Base-by-base conservation (phyloP, 2,113 vertebrate genomes). In the Centropus bengalensis region DNA sequence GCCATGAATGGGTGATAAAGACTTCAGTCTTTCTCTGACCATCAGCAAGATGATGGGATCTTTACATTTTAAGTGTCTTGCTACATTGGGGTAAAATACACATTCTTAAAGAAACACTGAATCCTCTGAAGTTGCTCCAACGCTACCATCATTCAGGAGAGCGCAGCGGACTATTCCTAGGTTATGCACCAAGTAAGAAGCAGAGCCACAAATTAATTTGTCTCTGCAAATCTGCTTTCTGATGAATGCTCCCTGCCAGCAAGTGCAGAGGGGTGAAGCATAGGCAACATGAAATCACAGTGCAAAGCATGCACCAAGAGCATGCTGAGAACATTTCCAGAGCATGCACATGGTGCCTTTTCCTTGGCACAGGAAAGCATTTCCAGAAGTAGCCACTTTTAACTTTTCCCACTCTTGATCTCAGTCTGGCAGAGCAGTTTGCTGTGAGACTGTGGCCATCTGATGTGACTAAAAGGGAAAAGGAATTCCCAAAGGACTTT, bases 401-500 rank as follows among this genome's bases (percentile, higher is more conserved):
- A 30, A 47, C 32, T 24, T 56, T 23, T 15, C 38, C 69, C 59
- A 4, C 19, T 21, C 84, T 69, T 69, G 59, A 10, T 83, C 79
- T 74, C 82, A 59, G 71, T 10, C 86, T 86, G 79, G 47, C 90
- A 77, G 68, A 77, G 80, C 45, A 42, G 42, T n/a, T 33, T 77
- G 59, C 70, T 49, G 33, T 3, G 12, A 20, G 3, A 3, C 69
- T n/a, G 40, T 2, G 3, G 69, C 86, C 93, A 74, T 80, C 85
- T 89, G 89, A 94, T 19, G 71, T 19, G 88, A 38, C 89, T 64
- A 67, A 86, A 95, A 82, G 70, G 73, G 89, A 85, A 89, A 33
- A 94, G 59, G 91, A 88, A 93, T 94, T 88, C 95, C 90, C 92
- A 42, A 81, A 68, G 82, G 82, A 64, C 87, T 91, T 94, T 85